Conservation (phyloP, 2,113 vertebrate species). For the Prionailurus bengalensis region DNA sequence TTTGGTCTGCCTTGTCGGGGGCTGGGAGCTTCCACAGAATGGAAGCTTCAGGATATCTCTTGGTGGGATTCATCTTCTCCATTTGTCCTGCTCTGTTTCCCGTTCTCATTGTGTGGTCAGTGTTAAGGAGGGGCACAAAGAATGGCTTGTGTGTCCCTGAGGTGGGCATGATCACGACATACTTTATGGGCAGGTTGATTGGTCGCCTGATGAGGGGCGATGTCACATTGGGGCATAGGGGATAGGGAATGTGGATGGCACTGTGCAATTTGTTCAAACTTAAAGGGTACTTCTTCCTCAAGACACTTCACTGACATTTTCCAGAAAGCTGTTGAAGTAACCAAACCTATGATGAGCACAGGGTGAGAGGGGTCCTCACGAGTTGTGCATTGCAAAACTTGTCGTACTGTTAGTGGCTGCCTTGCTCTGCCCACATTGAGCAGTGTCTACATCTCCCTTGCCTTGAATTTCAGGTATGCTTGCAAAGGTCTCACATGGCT, state of each 20-base stretch:
- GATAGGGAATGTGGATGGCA: background rate
- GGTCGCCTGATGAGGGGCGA: background rate
- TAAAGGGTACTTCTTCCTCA: background rate
- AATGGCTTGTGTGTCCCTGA: background rate
- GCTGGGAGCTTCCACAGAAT: background rate
- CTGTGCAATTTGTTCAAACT: background rate
- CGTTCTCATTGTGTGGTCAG: background rate
- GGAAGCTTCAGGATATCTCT: background rate
- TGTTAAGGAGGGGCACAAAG: background rate
- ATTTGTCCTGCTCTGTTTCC: background rate
- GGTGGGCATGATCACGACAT: background rate
- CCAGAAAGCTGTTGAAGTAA: background rate
- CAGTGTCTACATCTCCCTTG: background rate
- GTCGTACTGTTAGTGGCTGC: background rate
- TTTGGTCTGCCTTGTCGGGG: background rate
- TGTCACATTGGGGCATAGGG: background rate
- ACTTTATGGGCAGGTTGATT: background rate
- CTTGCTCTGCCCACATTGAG: background rate
- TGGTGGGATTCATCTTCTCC: background rate
- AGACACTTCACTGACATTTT: background rate
- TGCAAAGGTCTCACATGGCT: background rate
- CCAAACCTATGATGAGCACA: background rate
- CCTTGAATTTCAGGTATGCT: background rate
- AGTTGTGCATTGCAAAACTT: background rate
- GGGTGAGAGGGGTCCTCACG: background rate